These are phyloP conservation scores for Thaumatotibia leucotreta DNA, from an alignment of 1,140 invertebrate genomes.

Conservation along the genomic window DNA sequence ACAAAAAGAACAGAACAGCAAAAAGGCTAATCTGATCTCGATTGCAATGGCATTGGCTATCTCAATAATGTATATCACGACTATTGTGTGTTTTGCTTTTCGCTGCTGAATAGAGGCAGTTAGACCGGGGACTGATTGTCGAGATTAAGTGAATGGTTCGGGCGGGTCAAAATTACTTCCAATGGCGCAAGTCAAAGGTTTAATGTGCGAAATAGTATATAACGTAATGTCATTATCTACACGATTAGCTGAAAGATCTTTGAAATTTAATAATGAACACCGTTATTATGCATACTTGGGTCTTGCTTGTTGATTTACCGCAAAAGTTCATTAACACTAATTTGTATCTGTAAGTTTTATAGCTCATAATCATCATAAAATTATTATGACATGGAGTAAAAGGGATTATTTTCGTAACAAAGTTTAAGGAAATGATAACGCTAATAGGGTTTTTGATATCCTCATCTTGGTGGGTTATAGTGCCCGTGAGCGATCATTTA, in stretches of 20 bases:
- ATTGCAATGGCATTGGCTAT: slow-evolving; percentile 22
- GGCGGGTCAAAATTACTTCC: not conserved
- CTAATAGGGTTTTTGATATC: not conserved
- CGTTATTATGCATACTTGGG: not conserved
- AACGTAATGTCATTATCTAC: not conserved
- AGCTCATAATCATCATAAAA: not conserved
- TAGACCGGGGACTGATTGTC: slow-evolving; percentile 22
- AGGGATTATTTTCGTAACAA: not conserved
- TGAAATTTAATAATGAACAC: not conserved
- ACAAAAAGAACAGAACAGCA: slow-evolving; percentile 10
- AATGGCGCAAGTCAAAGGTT: slow-evolving; percentile 9
- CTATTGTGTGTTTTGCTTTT: slow-evolving; percentile 29
- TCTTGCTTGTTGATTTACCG: not conserved
- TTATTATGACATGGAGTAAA: not conserved
- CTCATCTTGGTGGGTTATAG: not conserved
- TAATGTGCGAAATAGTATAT: not conserved
- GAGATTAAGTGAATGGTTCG: slow-evolving; percentile 28
- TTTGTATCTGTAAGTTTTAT: not conserved
- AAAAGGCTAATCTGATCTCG: slow-evolving; percentile 28
- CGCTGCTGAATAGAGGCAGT: slow-evolving; percentile 23
- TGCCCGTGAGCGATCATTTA: slow-evolving; percentile 1
- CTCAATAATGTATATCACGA: slow-evolving; percentile 28
- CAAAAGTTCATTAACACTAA: not conserved
- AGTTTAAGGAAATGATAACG: not conserved
- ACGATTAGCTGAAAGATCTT: not conserved